Conservation (phyloP, 1,140 invertebrate genomes). For the Acromyrmex charruanus region DNA sequence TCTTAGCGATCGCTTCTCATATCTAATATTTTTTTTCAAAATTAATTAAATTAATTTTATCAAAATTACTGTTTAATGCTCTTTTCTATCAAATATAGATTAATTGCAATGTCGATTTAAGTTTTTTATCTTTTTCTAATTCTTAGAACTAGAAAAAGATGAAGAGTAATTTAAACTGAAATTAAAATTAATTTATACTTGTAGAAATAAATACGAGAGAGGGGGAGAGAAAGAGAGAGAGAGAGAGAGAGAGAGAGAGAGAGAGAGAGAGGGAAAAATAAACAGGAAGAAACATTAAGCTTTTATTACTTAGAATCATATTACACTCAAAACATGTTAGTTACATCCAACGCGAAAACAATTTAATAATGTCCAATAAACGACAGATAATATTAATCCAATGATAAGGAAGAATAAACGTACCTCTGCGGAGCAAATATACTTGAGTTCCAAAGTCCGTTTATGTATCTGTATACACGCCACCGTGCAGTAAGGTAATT, state of each 20-base stretch:
- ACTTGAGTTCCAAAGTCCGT: conserved; percentile 16
- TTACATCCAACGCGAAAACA: not conserved
- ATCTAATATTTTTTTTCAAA: not conserved
- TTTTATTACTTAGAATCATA: not conserved
- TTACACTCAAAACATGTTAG: conserved; percentile 21
- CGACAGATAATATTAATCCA: conserved; percentile 14
- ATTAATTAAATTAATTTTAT: too few species aligned
- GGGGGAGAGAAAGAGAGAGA: not conserved
- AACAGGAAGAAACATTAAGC: not conserved
- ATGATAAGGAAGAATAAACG: conserved; percentile 13
- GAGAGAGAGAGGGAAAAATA: not conserved
- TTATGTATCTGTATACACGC: not conserved
- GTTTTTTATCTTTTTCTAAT: too few species aligned
- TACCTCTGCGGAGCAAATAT: conserved; percentile 20
- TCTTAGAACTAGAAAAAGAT: too few species aligned
- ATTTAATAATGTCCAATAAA: conserved; percentile 36
- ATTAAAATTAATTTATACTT: too few species aligned
- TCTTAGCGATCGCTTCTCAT: not conserved
- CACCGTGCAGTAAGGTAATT: conserved; percentile 62
- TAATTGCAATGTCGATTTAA: too few species aligned
- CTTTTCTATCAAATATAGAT: too few species aligned
- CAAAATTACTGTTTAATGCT: not conserved
- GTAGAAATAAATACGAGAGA: too few species aligned
- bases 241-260: not conserved
- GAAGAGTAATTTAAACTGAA: too few species aligned